Percentiles rank a stretch among this genome's conserved stretches.
Conservation (phyloP, 2,113 vertebrate genomes). For the Osmerus mordax region DNA sequence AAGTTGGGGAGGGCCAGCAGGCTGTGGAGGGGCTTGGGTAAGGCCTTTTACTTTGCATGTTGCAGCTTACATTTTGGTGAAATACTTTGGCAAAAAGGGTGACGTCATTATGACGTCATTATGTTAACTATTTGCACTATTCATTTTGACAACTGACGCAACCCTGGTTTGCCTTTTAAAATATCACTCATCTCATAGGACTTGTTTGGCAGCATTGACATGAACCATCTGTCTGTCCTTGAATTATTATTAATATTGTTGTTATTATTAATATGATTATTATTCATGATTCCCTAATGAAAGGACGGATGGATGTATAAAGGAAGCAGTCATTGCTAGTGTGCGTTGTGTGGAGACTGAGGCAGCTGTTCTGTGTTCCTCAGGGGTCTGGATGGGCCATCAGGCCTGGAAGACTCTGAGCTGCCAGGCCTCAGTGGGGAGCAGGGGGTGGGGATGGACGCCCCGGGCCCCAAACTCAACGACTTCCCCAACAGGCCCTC, state of each 20-base stretch:
- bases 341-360: background rate
- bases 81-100: too few species aligned
- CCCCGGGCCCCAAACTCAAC: constrained; percentile 80
- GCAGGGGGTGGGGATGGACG: constrained; percentile 83
- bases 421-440: constrained; percentile 81
- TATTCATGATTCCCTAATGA: background rate
- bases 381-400: constrained; percentile 78
- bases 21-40: constrained; percentile 87
- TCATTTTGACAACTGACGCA: too few species aligned
- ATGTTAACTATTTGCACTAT: too few species aligned
- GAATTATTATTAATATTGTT: background rate
- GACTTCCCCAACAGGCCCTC: constrained; percentile 87
- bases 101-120: too few species aligned
- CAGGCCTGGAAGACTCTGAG: constrained; percentile 87
- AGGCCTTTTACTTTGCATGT: constrained; percentile 37
- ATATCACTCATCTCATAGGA: too few species aligned
- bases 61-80: background rate
- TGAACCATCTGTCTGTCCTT: too few species aligned
- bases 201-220: too few species aligned
- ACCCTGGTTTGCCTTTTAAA: too few species aligned
- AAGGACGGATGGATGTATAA: too few species aligned
- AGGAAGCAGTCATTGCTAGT: background rate
- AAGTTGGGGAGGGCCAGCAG: constrained; percentile 79
- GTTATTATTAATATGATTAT: background rate
- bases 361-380: constrained; percentile 28